Evolutionary conservation across 2,888 invertebrate species (phyloP), one percentile per base, ranked within the genome.

Genomic region (Leptinotarsa haldemani): DNA sequence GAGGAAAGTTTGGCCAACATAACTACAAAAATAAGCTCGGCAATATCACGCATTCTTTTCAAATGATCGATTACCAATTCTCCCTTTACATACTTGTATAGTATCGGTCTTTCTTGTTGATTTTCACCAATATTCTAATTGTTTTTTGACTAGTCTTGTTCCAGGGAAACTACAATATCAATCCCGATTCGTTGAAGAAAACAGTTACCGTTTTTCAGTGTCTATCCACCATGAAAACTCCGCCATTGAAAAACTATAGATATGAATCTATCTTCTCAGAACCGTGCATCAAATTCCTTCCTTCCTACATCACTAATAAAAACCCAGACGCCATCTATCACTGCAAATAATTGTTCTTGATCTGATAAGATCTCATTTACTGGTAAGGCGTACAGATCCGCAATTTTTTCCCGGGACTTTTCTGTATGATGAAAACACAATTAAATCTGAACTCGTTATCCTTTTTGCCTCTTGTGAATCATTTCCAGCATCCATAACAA

Each of bases 401-500:
- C 71, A 66, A 65, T 66, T 69, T 76, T 70, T 76, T 76, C 64
- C 64, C 40, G 46, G 16, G 58, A 71, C 64, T 52, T 74, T 40
- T 68, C 68, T 68, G n/a, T 68, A 68, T 68, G 20, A 53, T 53
- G 68, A 76, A 76, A 76, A 71, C 71, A 67, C 73, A 76, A 73
- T 76, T 73, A 76, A 76, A 76, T 74, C 71, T 64, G 52, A 66
- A 47, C 76, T 70, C 74, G 74, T 72, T 74, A 70, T 73, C 50
- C 18, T 69, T 73, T 76, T 76, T 81, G 56, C 25, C 40, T 56
- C 81, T 81, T 80, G 78, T 76, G 76, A 73, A 74, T 74, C 79
- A 74, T 77, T 82, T 80, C 78, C 76, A 82, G 80, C 82, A 82
- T 83, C 82, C 77, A 83, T 84, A 84, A 84, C 84, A 84, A 84